Evolutionary conservation across 2,888 invertebrate genomes (phyloP), one percentile per base, ranked within the genome.

Genomic region (Xanthia togata): DNA sequence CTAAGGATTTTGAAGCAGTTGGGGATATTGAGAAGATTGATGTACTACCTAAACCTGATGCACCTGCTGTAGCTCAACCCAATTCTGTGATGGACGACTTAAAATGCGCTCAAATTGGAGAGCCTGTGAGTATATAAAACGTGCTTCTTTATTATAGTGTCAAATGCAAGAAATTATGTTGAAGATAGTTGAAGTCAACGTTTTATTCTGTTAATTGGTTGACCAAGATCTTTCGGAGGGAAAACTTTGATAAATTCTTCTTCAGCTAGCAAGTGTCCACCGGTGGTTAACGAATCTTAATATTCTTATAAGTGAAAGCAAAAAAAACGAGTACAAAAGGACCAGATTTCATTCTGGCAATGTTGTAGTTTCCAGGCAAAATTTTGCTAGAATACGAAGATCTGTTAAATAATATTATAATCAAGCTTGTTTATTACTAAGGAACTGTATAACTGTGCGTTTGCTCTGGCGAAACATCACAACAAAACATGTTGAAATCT

Each of bases 101-200:
- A 0, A 71, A 86, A 78, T 83, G 83, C 62, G 83, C 83, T 41
- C 53, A 86, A 72, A 65, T 83, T 65, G 83, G 86, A 57, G 86
- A 83, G 72, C 26, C 71, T 59, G 83, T 83, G 26, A 83, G 86
- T 86, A 78, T 69, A 5, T 17, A 0, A 76, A 47, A 23, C 14
- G 9, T 35, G 5, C 12, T 38, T 41, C 20, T 74, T 55, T 73
- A 9, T 35, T 67, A 1, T n/a, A 8, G 17, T 35, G 2, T 14
- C 5, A n/a, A 57, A 47, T 53, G 9, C 9, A 31, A 53, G 9
- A 41, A 26, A 38, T 47, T n/a, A 47, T 17, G 12, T 41, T 44
- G 17, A 35, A 44, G 12, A 17, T 78, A 4, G 31, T 17, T 50
- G n/a, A 4, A 71, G 38, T 17, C 50, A 17, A 17, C 20, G 11